These are phyloP conservation scores for Apamea crenata DNA, from an alignment of 2,888 invertebrate species.

Conservation along the genomic window DNA sequence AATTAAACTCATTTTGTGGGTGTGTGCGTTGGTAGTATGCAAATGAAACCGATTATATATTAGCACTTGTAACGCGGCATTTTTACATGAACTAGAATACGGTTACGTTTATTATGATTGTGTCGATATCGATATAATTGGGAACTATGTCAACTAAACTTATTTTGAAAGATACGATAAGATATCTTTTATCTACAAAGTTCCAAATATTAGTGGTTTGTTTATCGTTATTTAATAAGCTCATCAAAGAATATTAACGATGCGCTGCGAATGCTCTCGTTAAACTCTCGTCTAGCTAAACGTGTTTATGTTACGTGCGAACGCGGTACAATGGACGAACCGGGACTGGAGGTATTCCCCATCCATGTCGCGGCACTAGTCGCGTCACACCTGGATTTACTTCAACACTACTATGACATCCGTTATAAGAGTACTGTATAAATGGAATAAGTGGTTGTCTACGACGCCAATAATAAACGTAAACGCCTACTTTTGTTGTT, in stretches of 20 bases:
- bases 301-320: slow-evolving; percentile 65
- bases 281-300: slow-evolving; percentile 47
- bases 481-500: slow-evolving; percentile 80
- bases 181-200: slow-evolving; percentile 15
- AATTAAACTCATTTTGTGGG: slow-evolving; percentile 44
- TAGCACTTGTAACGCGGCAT: slow-evolving; percentile 32
- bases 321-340: slow-evolving; percentile 52
- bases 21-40: slow-evolving; percentile 52
- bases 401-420: slow-evolving; percentile 39
- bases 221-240: slow-evolving; percentile 49
- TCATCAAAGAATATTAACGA: slow-evolving; percentile 45
- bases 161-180: slow-evolving; percentile 33
- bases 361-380: slow-evolving; percentile 28
- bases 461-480: slow-evolving; percentile 71
- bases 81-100: slow-evolving; percentile 46
- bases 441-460: slow-evolving; percentile 62
- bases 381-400: slow-evolving; percentile 45
- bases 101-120: slow-evolving; percentile 39
- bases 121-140: slow-evolving; percentile 24
- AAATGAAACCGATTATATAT: slow-evolving; percentile 48
- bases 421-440: slow-evolving; percentile 56
- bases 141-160: slow-evolving; percentile 20
- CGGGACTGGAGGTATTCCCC: slow-evolving; percentile 43
- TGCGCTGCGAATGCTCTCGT: slow-evolving; percentile 47
- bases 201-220: slow-evolving; percentile 30